Percentiles rank a stretch among this genome's conserved stretches.
phyloP scores from a whole-genome alignment of 2,888 invertebrate species.

The Neuroscelio doddi region DNA sequence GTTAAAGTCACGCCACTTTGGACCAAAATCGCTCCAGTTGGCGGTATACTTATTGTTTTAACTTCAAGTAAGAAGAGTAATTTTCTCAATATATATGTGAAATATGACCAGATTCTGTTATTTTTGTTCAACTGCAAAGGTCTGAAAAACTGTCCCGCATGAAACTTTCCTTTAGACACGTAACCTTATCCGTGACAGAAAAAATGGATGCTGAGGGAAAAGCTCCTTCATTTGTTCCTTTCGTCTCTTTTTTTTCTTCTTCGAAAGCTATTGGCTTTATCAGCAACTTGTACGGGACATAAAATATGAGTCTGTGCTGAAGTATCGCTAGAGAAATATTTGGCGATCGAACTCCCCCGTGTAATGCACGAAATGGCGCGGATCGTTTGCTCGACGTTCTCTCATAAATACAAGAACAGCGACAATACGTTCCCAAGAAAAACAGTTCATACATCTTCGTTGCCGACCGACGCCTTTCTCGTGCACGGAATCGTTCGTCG shows the following conservation, averaged over 20 bases:
- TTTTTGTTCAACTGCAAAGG: too few relatives aligned
- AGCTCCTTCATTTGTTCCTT: constrained; percentile 13
- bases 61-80: too few relatives aligned
- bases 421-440: constrained; percentile 32
- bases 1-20: too few relatives aligned
- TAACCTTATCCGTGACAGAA: too few relatives aligned
- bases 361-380: constrained; percentile 6
- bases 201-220: neutral
- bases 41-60: too few relatives aligned
- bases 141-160: too few relatives aligned
- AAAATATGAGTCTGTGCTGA: constrained; percentile 30
- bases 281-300: constrained; percentile 23
- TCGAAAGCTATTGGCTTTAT: constrained; percentile 33
- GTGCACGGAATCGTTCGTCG: constrained; percentile 21
- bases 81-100: too few relatives aligned
- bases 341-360: constrained; percentile 7
- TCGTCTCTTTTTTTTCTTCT: constrained; percentile 1
- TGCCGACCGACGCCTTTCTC: neutral
- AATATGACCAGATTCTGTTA: too few relatives aligned
- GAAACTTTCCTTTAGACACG: too few relatives aligned
- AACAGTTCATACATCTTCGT: constrained; percentile 32
- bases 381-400: neutral
- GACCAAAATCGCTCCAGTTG: too few relatives aligned
- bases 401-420: constrained; percentile 29
- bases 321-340: constrained; percentile 17